Base-by-base conservation (phyloP, 2,888 invertebrate species). In the Schrankia costaestrigalis region DNA sequence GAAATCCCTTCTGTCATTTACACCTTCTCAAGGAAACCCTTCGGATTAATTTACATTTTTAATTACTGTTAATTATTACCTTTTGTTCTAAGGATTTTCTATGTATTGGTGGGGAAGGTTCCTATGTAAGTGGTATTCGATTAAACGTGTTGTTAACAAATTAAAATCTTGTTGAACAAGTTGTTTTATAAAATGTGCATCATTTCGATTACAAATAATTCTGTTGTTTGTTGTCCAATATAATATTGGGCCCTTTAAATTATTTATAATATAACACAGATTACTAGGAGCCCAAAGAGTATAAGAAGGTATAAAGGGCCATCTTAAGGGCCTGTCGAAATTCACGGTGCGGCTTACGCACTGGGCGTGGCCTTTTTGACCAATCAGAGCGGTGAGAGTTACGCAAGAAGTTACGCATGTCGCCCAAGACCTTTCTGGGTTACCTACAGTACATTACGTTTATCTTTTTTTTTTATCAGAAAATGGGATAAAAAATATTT, bases 261-360 rank as follows among this genome's bases (percentile, higher is more conserved):
- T 88, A 89, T 89, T 89, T 89, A 89, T 89, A 89, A 85, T 89
- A 89, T 87, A 89, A 89, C 84, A 78, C 85, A 78, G 74, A 61
- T 61, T 65, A 89, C 88, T 68, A 82, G 86, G 86, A 69, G 43
- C 57, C 50, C 83, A 89, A 66, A 78, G 67, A 59, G 36, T 56
- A 35, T 47, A 57, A 80, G 66, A 79, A 84, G 85, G 46, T 77
- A 23, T 34, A 47, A 66, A 84, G 86, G 84, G 89, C 85, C 74
- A 55, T 52, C 46, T 51, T 56, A 82, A 84, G 86, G 87, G 83
- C 76, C 68, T 68, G 73, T 65, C 70, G 70, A 77, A 79, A 69
- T 78, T 72, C 75, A 82, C 78, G 78, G 82, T 81, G 76, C 62
- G 63, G 65, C 59, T 49, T 76, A 86, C 86, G 87, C 87, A 86